Evolutionary conservation across 2,888 invertebrate species (phyloP).

Genomic region (Gibbula magus): DNA sequence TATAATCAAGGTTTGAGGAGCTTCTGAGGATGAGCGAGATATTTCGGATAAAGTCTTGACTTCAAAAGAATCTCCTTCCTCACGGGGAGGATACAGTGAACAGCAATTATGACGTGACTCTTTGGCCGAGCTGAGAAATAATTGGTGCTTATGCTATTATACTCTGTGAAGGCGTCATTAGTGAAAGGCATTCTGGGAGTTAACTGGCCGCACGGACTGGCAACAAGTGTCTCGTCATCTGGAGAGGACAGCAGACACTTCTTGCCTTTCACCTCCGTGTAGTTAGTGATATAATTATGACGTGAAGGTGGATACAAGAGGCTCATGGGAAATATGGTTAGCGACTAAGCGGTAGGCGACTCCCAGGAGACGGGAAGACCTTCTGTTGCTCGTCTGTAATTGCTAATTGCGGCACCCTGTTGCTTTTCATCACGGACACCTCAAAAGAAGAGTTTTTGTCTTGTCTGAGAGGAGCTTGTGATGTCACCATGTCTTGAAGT

Average conservation of each 20-base stretch:
- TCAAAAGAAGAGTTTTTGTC: too few species aligned
- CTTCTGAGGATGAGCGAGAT: neutral
- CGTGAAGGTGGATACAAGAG: too few species aligned
- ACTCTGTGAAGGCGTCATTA: constrained; percentile 3
- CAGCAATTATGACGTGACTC: constrained; percentile 8
- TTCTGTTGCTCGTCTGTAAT: too few species aligned
- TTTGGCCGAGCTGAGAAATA: constrained; percentile 4
- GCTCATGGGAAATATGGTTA: too few species aligned
- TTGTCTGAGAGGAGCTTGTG: too few species aligned
- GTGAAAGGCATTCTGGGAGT: neutral
- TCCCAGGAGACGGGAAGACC: too few species aligned
- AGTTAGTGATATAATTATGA: too few species aligned
- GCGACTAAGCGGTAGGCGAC: too few species aligned
- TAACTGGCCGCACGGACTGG: neutral
- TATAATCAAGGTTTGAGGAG: constrained; percentile 5
- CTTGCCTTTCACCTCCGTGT: neutral
- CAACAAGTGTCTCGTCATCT: neutral
- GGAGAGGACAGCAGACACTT: neutral
- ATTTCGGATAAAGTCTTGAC: constrained; percentile 8
- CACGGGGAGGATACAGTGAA: neutral
- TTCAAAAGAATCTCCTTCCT: neutral
- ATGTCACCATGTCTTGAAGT: too few species aligned
- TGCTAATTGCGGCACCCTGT: neutral
- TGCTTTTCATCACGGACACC: neutral
- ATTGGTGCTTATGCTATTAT: constrained; percentile 13